Conservation (phyloP, 1,140 invertebrate species). For the Whitmania pigra region DNA sequence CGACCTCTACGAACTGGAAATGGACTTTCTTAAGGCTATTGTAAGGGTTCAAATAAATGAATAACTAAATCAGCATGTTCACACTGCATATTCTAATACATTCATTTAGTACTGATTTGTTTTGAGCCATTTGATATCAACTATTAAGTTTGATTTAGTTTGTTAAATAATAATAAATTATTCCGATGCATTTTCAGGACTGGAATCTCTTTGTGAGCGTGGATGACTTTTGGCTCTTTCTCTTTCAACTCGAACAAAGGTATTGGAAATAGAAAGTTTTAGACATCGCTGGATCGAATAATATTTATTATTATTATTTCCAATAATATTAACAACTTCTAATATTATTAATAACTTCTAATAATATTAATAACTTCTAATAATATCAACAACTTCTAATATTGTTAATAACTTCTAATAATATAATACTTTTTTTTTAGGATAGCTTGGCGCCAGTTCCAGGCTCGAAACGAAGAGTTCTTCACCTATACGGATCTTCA, state of each 20-base stretch:
- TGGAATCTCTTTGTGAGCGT: slow-evolving; percentile 32
- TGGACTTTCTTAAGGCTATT: slow-evolving; percentile 74
- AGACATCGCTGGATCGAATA: neutral
- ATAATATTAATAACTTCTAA: no score
- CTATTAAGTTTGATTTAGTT: no score
- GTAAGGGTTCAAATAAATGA: slow-evolving; percentile 48
- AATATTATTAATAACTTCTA: no score
- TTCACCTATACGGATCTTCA: slow-evolving; percentile 70
- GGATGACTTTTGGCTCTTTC: slow-evolving; percentile 29
- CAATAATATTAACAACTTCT: no score
- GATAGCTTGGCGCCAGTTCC: slow-evolving; percentile 49
- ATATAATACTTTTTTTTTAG: no score
- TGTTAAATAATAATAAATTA: slow-evolving; percentile 2
- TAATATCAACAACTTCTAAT: no score
- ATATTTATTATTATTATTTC: neutral
- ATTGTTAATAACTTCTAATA: no score
- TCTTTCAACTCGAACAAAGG: slow-evolving; percentile 30
- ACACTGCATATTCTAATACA: no score
- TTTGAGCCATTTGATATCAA: no score
- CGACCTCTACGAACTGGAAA: slow-evolving; percentile 68
- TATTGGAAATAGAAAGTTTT: slow-evolving; percentile 18
- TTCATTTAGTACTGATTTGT: no score
- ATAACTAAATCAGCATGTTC: neutral
- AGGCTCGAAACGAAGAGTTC: slow-evolving; percentile 53
- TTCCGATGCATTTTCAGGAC: slow-evolving; percentile 27